phyloP scores from a whole-genome alignment of 23 tunicate species.

The Corella eumyota region DNA sequence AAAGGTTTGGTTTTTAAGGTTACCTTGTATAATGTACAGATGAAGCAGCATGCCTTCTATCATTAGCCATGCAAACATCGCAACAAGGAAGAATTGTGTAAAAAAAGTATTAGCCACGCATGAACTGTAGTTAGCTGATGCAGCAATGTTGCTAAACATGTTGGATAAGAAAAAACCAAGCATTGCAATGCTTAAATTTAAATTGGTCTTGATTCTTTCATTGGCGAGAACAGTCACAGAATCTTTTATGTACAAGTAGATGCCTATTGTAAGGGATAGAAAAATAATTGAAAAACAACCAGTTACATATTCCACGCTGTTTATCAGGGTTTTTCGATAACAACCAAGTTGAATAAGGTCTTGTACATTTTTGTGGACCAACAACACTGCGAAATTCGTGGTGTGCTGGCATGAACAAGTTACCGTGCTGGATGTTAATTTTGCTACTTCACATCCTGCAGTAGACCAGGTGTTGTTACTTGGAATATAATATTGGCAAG shows the following conservation, averaged over 20 bases:
- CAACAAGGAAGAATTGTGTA: conserved; percentile 17
- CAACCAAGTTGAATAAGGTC: not conserved
- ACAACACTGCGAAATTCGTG: conserved; percentile 24
- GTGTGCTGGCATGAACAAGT: conserved; percentile 34
- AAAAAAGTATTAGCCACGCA: conserved; percentile 8
- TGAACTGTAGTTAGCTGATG: not conserved
- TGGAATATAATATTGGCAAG: conserved; percentile 22
- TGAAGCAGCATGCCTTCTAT: conserved; percentile 27
- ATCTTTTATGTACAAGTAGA: not conserved
- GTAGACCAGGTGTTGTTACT: conserved; percentile 1
- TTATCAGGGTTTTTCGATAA: not conserved
- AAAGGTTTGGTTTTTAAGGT: conserved; percentile 9
- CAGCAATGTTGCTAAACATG: conserved; percentile 16
- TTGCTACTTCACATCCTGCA: conserved; percentile 8
- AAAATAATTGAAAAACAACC: conserved; percentile 12
- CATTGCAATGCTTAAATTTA: conserved; percentile 16
- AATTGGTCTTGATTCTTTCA: conserved; percentile 6
- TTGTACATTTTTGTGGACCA: conserved; percentile 5
- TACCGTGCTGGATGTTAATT: not conserved
- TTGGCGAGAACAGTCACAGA: not conserved
- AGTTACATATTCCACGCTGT: conserved; percentile 7
- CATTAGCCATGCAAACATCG: conserved; percentile 28
- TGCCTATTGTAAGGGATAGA: conserved; percentile 1
- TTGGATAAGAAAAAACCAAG: conserved; percentile 10
- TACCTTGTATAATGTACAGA: conserved; percentile 21